Conservation (phyloP, 2,797 vertebrate species). For the Nasua narica region DNA sequence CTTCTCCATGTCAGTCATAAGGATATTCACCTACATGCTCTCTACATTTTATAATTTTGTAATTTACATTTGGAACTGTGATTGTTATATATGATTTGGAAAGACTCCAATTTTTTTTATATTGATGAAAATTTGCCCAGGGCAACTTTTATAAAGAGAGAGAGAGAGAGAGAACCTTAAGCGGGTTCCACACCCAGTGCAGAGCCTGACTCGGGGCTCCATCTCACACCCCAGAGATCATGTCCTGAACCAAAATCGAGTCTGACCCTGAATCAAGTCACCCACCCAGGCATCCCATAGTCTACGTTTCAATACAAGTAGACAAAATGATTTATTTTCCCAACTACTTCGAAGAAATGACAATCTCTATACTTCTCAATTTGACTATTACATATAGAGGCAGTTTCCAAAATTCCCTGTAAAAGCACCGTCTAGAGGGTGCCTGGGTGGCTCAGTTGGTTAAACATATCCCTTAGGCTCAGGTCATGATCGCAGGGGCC, state of each 20-base stretch:
- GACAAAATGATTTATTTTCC: background rate
- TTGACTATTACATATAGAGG: background rate
- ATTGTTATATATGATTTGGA: background rate
- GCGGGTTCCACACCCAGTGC: fast-evolving
- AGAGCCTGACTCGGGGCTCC: background rate
- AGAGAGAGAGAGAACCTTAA: background rate
- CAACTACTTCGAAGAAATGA: background rate
- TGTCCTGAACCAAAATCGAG: background rate
- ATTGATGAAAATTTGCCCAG: background rate
- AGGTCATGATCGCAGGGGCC: background rate
- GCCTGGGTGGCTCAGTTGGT: background rate
- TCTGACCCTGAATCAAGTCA: background rate
- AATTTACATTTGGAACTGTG: background rate
- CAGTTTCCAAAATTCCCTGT: background rate
- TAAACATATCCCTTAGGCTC: background rate
- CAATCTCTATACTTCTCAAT: background rate
- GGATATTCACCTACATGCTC: background rate
- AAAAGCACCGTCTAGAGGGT: background rate
- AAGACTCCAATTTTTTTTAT: background rate
- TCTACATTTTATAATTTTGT: background rate
- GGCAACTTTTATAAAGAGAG: background rate
- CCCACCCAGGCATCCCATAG: background rate
- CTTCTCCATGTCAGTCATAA: background rate
- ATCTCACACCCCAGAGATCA: background rate
- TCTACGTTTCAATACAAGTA: background rate